These are phyloP conservation scores for Eupithecia vulgata DNA, from an alignment of 2,888 invertebrate genomes.

Conservation along the genomic window DNA sequence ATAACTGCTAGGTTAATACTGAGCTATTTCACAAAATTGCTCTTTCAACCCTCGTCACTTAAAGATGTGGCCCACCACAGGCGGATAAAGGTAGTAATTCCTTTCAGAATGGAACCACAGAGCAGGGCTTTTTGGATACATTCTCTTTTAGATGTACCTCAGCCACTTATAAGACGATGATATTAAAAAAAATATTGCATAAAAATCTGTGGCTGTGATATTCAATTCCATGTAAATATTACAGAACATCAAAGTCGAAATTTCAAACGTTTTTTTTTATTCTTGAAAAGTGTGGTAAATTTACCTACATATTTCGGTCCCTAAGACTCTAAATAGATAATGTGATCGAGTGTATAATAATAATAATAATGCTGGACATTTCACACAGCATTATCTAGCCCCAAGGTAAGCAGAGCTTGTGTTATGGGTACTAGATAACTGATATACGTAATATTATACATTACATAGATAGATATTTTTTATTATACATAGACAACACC, in stretches of 20 bases:
- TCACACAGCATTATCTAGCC: too few relatives aligned
- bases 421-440: too few relatives aligned
- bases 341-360: constrained; percentile 52
- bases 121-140: background rate
- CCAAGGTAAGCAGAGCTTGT: too few relatives aligned
- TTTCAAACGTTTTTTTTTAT: background rate
- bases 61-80: constrained; percentile 7
- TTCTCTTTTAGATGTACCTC: constrained; percentile 4
- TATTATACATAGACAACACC: too few relatives aligned
- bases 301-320: background rate
- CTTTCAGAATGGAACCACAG: background rate
- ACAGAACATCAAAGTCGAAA: background rate
- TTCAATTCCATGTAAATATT: background rate
- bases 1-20: constrained; percentile 11
- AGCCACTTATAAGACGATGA: background rate
- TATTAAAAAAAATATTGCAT: background rate
- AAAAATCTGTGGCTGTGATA: background rate
- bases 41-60: constrained; percentile 15
- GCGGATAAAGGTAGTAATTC: constrained; percentile 1
- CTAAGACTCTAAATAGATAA: constrained; percentile 48
- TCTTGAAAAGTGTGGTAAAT: background rate
- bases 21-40: constrained; percentile 6
- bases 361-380: too few relatives aligned
- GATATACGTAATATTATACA: too few relatives aligned
- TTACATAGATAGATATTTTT: too few relatives aligned